Evolutionary conservation across 1,140 invertebrate species (phyloP).

Genomic region (Probaryconus sp.): DNA sequence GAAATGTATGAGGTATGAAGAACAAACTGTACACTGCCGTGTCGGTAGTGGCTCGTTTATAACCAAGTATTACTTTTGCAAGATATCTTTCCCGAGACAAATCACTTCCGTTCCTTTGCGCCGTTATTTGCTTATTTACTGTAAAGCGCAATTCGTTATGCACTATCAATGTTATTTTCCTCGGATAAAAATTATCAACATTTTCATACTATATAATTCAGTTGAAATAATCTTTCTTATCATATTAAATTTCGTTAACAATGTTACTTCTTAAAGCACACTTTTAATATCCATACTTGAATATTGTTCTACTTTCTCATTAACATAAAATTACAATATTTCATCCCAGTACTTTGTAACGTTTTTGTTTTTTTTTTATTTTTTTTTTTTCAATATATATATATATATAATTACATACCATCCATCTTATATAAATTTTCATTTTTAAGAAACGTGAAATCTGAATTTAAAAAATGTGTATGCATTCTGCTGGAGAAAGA

Average conservation of each 20-base stretch:
- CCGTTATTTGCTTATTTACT: conserved; percentile 20
- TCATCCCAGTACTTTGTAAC: too few species aligned
- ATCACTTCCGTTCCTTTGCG: conserved; percentile 49
- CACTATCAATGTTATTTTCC: conserved; percentile 47
- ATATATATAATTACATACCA: too few species aligned
- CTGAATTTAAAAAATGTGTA: too few species aligned
- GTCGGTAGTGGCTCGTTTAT: conserved; percentile 24
- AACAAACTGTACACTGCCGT: conserved; percentile 23
- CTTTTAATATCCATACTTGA: too few species aligned
- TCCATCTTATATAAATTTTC: too few species aligned
- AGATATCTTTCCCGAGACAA: conserved; percentile 52
- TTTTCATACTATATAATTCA: conserved; percentile 44
- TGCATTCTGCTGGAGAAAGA: too few species aligned
- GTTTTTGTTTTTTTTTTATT: background rate
- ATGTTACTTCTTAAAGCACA: background rate
- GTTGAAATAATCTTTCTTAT: conserved; percentile 33
- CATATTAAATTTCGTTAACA: conserved; percentile 21
- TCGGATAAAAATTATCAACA: conserved; percentile 47
- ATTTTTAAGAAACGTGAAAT: too few species aligned
- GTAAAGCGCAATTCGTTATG: conserved; percentile 34
- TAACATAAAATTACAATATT: too few species aligned
- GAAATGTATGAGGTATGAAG: conserved; percentile 7
- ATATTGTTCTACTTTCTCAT: conserved; percentile 2
- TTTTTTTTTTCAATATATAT: conserved; percentile 11
- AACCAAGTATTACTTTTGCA: conserved; percentile 26